Evolutionary conservation across 1,140 invertebrate species (phyloP), one percentile per base, ranked within the genome.

Genomic region (Campodea augens): DNA sequence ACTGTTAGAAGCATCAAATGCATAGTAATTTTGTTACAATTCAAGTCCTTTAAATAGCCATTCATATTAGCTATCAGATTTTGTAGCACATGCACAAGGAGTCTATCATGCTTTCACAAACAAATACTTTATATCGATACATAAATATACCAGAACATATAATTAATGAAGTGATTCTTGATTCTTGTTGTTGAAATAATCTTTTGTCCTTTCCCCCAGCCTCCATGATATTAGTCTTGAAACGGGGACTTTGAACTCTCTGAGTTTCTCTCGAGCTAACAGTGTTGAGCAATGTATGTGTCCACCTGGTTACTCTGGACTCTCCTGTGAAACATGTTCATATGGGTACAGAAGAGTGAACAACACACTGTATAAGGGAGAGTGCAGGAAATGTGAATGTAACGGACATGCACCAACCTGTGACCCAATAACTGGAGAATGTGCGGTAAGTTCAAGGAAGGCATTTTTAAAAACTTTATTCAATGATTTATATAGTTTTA

Each of bases 361-460:
- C 44, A 70, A 65, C n/a, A 73, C 58, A 46, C 53, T 71, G 49
- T 57, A 27, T 77, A 73, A 57, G 50, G 70, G 71, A 61, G 64
- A 76, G 49, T 98, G 93, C 60, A 69, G 79, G 23, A 78, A 78
- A 52, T 96, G 91, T 55, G 73, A 88, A 45, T 96, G 91, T 59
- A 81, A 93, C 59, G 77, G 79, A 2, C 90, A 95, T 61, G 78
- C 87, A 0, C 63, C 68, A n/a, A 71, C 73, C 1, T 96, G 91
- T 57, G 77, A 91, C 57, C 67, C 78, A 3, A 68, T 72, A 55
- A 74, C 76, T 43, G 82, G 81, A 12, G 72, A 78, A 50, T 95
- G 90, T 56, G 69, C 69, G 5, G 74, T 78, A 47, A 81, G 78
- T 57, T 7, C 27, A 32, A 15, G 7, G 15, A 10, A 7, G 15